These are phyloP conservation scores for Cichladusa arquata DNA, from an alignment of 2,113 vertebrate species.

Conservation along the genomic window DNA sequence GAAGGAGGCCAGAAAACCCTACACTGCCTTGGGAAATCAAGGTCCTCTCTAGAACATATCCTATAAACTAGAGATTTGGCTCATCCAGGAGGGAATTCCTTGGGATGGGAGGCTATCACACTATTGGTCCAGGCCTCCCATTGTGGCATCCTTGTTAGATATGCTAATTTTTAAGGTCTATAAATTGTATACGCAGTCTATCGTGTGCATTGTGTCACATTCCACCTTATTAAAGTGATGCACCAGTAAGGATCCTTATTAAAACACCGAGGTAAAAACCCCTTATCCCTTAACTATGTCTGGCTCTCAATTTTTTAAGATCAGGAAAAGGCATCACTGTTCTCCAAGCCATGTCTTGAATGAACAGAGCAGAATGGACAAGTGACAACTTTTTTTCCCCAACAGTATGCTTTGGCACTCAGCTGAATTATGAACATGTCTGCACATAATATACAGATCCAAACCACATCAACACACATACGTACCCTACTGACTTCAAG, in stretches of 20 bases:
- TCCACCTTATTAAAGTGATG: background rate
- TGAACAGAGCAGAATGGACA: background rate
- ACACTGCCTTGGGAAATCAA: background rate
- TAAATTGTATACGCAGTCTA: background rate
- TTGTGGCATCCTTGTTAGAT: background rate
- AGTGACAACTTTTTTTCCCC: background rate
- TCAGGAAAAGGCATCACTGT: background rate
- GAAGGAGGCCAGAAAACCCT: background rate
- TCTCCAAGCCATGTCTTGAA: background rate
- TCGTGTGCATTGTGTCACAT: accelerated
- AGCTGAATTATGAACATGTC: background rate
- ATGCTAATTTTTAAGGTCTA: background rate
- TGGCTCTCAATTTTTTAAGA: background rate
- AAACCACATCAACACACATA: background rate
- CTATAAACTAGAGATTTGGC: background rate
- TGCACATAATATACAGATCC: background rate
- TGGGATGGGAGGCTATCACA: too few species aligned
- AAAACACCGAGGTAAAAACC: background rate
- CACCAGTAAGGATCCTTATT: background rate
- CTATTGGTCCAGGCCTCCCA: background rate
- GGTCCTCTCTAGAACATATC: background rate
- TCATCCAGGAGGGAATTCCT: background rate
- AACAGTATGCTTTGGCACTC: background rate
- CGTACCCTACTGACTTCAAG: background rate
- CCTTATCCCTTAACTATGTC: background rate